Base-by-base conservation (phyloP, 2,888 invertebrate species). In the Nomada ruficornis region DNA sequence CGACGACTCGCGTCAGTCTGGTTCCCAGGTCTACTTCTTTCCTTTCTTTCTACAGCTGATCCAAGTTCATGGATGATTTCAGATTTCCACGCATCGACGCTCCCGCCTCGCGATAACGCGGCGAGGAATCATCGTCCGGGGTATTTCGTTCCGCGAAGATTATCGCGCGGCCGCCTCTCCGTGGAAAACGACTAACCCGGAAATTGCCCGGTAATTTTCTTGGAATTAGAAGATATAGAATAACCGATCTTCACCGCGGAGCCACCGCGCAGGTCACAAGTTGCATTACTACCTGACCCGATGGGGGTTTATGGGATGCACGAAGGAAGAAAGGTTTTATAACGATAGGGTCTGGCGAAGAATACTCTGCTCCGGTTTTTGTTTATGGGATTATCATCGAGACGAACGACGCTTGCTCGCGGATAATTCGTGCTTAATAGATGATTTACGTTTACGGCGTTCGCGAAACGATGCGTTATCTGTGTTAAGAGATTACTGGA, bases 401-500 rank as follows among this genome's bases (percentile, higher is more conserved):
- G 77, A 55, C 65, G 44, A 23, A 42, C 60, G 72, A 68, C 67
- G 69, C 59, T 68, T 67, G 72, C 71, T 74, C 67, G 42, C 72
- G 59, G 69, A 44, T 75, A 63, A 67, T 75, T 87, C 69, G 77
- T 65, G 80, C 70, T 81, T 87, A 73, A 80, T 54, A 73, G 85
- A 81, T 86, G 87, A 87, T 87, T 86, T 85, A 80, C 82, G 75
- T 87, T 86, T 83, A 80, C 82, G 75, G 10, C 42, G 64, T 86
- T 82, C 79, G 80, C 71, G 82, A 82, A 54, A 64, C 77, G 82
- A 29, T 71, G 77, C 62, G 29, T 29, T 47, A 42, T 26, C 55
- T 54, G 74, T 68, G 75, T 73, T 59, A 55, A 62, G 62, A 68
- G 83, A 87, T 85, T 83, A 86, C 62, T 60, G 77, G 70, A 75